phyloP scores from a whole-genome alignment of 2,888 invertebrate genomes.

The Cantharis nigra region DNA sequence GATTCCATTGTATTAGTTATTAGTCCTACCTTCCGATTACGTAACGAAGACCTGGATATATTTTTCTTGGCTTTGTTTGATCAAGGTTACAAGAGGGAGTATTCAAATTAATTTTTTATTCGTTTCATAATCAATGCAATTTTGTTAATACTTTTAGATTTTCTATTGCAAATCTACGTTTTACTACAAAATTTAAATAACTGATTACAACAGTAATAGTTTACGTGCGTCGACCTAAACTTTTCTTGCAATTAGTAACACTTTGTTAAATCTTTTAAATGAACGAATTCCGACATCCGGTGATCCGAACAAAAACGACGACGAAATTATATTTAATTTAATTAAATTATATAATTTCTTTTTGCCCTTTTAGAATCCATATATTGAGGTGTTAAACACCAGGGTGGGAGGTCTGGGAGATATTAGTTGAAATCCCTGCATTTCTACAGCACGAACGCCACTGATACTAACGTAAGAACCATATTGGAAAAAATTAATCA shows the following conservation, averaged over 20 bases:
- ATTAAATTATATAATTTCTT: no score
- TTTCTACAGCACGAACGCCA: no score
- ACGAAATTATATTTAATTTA: no score
- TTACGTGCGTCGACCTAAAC: no score
- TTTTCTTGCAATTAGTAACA: not conserved
- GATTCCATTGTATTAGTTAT: conserved; percentile 1
- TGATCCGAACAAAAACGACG: no score
- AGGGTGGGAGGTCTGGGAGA: no score
- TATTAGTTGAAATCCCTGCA: no score
- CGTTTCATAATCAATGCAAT: not conserved
- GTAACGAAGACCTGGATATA: not conserved
- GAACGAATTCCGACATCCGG: not conserved
- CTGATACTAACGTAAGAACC: not conserved
- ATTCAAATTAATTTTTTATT: not conserved
- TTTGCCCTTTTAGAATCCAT: no score
- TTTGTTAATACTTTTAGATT: not conserved
- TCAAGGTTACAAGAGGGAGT: not conserved
- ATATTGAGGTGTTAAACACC: no score
- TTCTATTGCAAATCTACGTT: not conserved
- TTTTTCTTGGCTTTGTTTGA: not conserved
- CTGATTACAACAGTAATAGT: no score
- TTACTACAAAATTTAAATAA: no score
- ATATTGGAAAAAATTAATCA: not conserved
- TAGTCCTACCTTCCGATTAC: not conserved
- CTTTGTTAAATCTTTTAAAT: not conserved